These are phyloP conservation scores for Amphiprion percula DNA, from an alignment of 2,113 vertebrate genomes.

Conservation along the genomic window DNA sequence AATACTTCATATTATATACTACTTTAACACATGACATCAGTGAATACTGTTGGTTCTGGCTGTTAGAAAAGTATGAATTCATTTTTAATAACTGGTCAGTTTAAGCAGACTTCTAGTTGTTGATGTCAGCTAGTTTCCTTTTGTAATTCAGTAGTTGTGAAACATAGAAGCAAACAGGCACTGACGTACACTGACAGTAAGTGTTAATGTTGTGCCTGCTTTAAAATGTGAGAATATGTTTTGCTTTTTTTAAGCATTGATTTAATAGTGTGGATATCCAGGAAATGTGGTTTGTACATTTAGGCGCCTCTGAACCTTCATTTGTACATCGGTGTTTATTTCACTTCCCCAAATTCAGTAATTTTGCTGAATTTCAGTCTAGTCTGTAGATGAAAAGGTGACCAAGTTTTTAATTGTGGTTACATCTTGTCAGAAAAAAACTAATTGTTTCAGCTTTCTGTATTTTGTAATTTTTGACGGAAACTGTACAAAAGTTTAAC, in stretches of 20 bases:
- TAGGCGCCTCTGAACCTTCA: constrained; percentile 10
- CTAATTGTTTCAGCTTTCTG: too few relatives aligned
- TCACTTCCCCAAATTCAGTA: constrained; percentile 54
- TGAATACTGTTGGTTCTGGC: background rate
- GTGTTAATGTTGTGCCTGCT: background rate
- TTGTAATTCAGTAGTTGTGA: too few relatives aligned
- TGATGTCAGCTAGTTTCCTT: too few relatives aligned
- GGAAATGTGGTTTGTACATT: constrained; percentile 23
- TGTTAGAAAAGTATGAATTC: too few relatives aligned
- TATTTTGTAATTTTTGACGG: background rate
- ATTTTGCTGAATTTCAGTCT: constrained; percentile 26
- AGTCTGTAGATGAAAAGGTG: background rate
- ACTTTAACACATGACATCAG: too few relatives aligned
- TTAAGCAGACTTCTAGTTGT: too few relatives aligned
- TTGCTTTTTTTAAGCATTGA: too few relatives aligned
- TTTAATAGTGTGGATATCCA: background rate
- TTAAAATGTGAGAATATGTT: background rate
- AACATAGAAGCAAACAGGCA: background rate
- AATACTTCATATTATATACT: too few relatives aligned
- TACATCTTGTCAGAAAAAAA: background rate
- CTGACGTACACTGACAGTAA: background rate
- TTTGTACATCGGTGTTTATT: constrained; percentile 37
- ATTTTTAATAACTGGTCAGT: too few relatives aligned
- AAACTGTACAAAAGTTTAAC: too few relatives aligned
- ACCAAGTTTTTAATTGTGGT: background rate